A percentile compares a stretch with the other conserved stretches of the same genome.
phyloP scores from a whole-genome alignment of 2,797 vertebrate species.

The Rallus crepitans region DNA sequence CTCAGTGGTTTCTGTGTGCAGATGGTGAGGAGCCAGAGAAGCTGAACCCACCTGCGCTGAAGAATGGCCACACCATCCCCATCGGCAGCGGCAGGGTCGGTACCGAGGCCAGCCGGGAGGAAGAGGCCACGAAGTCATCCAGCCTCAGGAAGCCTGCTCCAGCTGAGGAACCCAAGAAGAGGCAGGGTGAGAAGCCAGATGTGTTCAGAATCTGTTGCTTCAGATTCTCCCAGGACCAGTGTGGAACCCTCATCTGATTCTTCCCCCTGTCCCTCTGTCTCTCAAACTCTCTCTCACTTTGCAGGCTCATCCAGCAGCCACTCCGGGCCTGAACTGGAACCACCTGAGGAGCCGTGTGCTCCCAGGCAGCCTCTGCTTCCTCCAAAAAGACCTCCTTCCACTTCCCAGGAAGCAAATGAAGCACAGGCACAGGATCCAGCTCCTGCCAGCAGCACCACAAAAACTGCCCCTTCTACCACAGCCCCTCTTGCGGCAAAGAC shows the following conservation, averaged over 20 bases:
- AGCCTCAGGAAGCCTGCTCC: slow-evolving; percentile 70
- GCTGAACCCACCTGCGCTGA: slow-evolving; percentile 82
- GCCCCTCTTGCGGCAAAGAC: slow-evolving; percentile 39
- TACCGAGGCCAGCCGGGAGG: slow-evolving; percentile 74
- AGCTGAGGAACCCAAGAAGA: slow-evolving; percentile 81
- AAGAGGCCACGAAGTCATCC: slow-evolving; percentile 76
- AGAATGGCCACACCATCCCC: slow-evolving; percentile 93
- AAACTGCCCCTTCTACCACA: slow-evolving; percentile 73
- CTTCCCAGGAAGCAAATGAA: slow-evolving; percentile 82
- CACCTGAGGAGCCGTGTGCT: slow-evolving; percentile 79
- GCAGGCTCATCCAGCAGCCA: slow-evolving; percentile 87
- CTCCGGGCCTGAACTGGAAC: slow-evolving; percentile 81
- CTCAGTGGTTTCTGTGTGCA: slow-evolving; percentile 51
- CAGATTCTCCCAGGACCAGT: background rate
- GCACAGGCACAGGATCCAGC: slow-evolving; percentile 47
- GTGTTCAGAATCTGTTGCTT: background rate
- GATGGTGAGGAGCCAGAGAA: slow-evolving; percentile 84
- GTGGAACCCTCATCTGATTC: background rate
- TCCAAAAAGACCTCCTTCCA: slow-evolving; percentile 89
- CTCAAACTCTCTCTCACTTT: background rate
- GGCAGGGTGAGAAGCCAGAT: slow-evolving; percentile 61
- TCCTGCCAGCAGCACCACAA: slow-evolving; percentile 72
- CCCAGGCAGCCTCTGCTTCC: slow-evolving; percentile 88
- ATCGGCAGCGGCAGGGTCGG: slow-evolving; percentile 70
- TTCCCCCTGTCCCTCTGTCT: background rate